These are phyloP conservation scores for Clarias gariepinus DNA, from an alignment of 2,113 vertebrate species.

Conservation along the genomic window DNA sequence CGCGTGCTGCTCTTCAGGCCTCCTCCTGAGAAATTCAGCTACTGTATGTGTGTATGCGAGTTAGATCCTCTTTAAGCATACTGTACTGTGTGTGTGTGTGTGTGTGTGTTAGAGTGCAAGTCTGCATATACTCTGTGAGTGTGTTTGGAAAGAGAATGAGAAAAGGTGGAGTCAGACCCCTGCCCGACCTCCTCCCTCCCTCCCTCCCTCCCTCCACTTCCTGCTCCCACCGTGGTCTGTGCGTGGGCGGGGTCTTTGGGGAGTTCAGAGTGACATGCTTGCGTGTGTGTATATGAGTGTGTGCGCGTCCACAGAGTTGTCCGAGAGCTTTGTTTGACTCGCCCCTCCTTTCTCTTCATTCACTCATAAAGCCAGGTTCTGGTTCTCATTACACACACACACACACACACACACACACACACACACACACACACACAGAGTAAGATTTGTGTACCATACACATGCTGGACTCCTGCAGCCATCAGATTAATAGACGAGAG, in stretches of 20 bases:
- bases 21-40: slow-evolving; percentile 26
- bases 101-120: slow-evolving; percentile 36
- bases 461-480: slow-evolving; percentile 31
- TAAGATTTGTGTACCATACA: slow-evolving; percentile 11
- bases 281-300: slow-evolving; percentile 32
- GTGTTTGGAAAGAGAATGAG: slow-evolving; percentile 33
- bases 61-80: slow-evolving; percentile 37
- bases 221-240: slow-evolving; percentile 45
- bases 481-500: slow-evolving; percentile 49
- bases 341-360: slow-evolving; percentile 51
- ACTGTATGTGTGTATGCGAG: slow-evolving; percentile 22
- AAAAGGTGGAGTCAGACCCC: slow-evolving; percentile 33
- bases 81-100: slow-evolving; percentile 33
- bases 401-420: slow-evolving; percentile 47
- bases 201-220: slow-evolving; percentile 39
- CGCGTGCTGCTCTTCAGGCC: slow-evolving; percentile 4
- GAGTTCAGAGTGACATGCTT: slow-evolving; percentile 44
- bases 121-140: slow-evolving; percentile 20
- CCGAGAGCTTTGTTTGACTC: slow-evolving; percentile 47
- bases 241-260: slow-evolving; percentile 46
- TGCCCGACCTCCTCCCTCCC: slow-evolving; percentile 17
- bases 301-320: slow-evolving; percentile 24
- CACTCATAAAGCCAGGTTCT: slow-evolving; percentile 50
- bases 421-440: slow-evolving; percentile 30
- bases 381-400: slow-evolving; percentile 58